Base-by-base conservation (phyloP, 2,888 invertebrate genomes). In the Quadriops clusia region DNA sequence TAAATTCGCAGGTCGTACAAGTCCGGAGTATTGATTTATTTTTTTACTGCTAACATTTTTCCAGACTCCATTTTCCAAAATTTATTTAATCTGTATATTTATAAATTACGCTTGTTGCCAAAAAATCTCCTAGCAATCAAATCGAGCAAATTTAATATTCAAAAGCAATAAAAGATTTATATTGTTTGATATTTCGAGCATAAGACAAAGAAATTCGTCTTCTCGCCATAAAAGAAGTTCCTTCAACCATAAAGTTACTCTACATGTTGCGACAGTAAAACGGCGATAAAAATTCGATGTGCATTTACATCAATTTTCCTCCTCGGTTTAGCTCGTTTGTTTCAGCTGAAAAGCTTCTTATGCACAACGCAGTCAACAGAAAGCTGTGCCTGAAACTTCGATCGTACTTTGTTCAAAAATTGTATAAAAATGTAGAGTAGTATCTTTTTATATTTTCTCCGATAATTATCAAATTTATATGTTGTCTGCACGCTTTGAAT, bases 181-280 rank as follows among this genome's bases (percentile, higher is more conserved):
- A 46, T 42, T 46, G 46, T 48, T 48, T 49, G 54, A 54, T 53
- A 52, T 55, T 50, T 45, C 45, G 29, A 43, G 44, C 42, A 47
- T 41, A 47, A 50, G 51, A 56, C 54, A 54, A 54, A 54, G 52
- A 42, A 53, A 50, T 49, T 42, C 46, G 45, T 44, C 49, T 47
- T 43, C 43, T 42, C 44, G 53, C 49, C 51, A 54, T 58, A 58
- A 58, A 56, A 54, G 53, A 49, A 53, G 54, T 51, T 53, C 50
- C 45, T 43, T 45, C 51, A 48, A 51, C 51, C 51, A 52, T 54
- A 54, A 56, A 56, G 50, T 55, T 52, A 55, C 53, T 56, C 56
- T 58, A 56, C 57, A 60, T 60, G 59, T 58, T 58, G 56, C 58
- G 58, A 60, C 57, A 60, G 54, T 61, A 60, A 54, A 59, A 59